phyloP scores from a whole-genome alignment of 1,140 invertebrate species.

The Drosophila seguyi region DNA sequence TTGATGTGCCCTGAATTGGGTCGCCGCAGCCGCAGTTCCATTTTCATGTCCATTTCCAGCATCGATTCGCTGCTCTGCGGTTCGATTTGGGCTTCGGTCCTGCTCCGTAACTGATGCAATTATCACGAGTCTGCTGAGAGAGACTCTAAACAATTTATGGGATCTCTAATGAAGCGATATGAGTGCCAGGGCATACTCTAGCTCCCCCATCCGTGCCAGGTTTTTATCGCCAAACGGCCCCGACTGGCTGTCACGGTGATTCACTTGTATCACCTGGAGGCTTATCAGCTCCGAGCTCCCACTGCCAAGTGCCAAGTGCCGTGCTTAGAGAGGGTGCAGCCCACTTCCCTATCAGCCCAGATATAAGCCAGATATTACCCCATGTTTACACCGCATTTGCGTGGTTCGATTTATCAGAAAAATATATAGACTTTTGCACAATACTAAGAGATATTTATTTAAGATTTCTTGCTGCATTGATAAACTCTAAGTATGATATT shows the following conservation, averaged over 20 bases:
- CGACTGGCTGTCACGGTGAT: slow-evolving; percentile 41
- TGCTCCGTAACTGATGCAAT: slow-evolving; percentile 39
- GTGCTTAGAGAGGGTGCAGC: slow-evolving; percentile 44
- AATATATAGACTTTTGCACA: slow-evolving; percentile 1
- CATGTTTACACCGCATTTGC: slow-evolving; percentile 37
- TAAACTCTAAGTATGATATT: background rate
- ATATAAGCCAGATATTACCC: slow-evolving; percentile 44
- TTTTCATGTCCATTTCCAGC: slow-evolving; percentile 9
- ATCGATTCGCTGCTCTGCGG: slow-evolving; percentile 1
- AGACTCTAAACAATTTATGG: slow-evolving; percentile 41
- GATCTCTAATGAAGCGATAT: slow-evolving; percentile 35
- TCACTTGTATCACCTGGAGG: slow-evolving; percentile 32
- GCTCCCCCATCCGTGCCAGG: background rate
- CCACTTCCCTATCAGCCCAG: slow-evolving; percentile 27
- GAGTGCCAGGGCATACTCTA: slow-evolving; percentile 10
- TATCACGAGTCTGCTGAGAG: slow-evolving; percentile 33
- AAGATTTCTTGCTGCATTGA: background rate
- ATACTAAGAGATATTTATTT: background rate
- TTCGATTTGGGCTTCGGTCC: slow-evolving; percentile 8
- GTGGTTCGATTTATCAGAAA: slow-evolving; percentile 21
- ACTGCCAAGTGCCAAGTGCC: slow-evolving; percentile 28
- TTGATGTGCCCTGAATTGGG: slow-evolving; percentile 75
- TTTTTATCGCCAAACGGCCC: slow-evolving; percentile 33
- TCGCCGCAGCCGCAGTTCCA: slow-evolving; percentile 8
- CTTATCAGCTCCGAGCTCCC: slow-evolving; percentile 34